These are phyloP conservation scores for Nasua narica DNA, from an alignment of 2,797 vertebrate species.

Conservation along the genomic window DNA sequence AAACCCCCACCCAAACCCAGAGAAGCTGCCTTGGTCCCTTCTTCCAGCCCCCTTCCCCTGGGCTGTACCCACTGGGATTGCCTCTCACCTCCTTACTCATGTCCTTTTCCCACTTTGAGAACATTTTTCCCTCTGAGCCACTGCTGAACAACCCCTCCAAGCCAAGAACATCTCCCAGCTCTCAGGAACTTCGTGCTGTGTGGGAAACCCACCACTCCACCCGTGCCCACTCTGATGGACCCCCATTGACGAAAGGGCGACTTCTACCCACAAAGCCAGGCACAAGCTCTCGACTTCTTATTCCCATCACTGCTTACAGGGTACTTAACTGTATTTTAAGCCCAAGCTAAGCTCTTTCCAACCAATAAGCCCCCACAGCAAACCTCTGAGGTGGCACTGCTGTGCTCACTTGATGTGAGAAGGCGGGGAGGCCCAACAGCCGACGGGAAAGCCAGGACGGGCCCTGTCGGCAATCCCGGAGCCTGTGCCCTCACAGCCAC, in stretches of 20 bases:
- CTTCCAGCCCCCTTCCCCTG: background rate
- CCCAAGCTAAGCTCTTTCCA: background rate
- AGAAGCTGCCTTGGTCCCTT: background rate
- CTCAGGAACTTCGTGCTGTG: background rate
- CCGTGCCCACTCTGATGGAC: background rate
- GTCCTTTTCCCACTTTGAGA: background rate
- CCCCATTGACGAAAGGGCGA: rapidly evolving
- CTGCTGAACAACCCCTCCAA: background rate
- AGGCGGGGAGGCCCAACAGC: background rate
- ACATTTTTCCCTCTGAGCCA: background rate
- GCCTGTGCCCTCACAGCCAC: background rate
- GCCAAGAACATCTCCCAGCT: background rate
- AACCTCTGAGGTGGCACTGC: rapidly evolving
- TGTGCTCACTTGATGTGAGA: too few relatives aligned
- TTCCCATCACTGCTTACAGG: background rate
- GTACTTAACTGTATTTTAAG: background rate
- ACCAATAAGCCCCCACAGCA: background rate
- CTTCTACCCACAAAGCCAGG: background rate
- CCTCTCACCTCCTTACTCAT: background rate
- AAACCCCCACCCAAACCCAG: background rate
- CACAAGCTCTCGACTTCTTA: background rate
- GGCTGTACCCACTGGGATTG: too few relatives aligned
- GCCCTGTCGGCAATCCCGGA: rapidly evolving
- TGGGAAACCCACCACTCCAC: background rate
- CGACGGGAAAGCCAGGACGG: rapidly evolving